phyloP scores from a whole-genome alignment of 2,797 vertebrate genomes.

The Rousettus madagascariensis region DNA sequence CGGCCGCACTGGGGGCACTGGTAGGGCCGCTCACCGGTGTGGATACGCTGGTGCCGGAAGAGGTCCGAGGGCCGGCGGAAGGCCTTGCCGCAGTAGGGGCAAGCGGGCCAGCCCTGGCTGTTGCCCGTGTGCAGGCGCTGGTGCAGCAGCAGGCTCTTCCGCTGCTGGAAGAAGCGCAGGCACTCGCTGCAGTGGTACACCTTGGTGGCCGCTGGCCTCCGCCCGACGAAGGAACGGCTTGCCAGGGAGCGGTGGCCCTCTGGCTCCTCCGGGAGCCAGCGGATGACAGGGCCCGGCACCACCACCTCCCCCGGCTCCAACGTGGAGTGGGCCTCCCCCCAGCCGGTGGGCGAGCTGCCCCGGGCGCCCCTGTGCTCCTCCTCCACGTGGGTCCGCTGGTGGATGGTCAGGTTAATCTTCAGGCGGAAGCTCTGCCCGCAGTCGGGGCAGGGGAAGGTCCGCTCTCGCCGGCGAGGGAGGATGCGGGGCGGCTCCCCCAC shows the following conservation, averaged over 20 bases:
- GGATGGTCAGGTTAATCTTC: constrained; percentile 78
- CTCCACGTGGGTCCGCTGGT: constrained; percentile 75
- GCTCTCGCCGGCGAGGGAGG: constrained; percentile 30
- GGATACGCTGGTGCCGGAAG: constrained; percentile 91
- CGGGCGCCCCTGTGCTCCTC: not conserved
- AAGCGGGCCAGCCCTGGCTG: constrained; percentile 87
- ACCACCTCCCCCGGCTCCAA: constrained; percentile 70
- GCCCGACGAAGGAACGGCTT: not conserved
- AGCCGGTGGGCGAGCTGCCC: not conserved
- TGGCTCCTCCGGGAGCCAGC: constrained; percentile 34
- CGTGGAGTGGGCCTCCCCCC: not conserved
- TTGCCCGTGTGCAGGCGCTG: constrained; percentile 86
- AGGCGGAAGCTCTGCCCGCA: constrained; percentile 80
- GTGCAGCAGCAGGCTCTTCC: constrained; percentile 89
- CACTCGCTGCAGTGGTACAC: constrained; percentile 77
- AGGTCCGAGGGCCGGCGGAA: constrained; percentile 90
- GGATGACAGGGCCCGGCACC: constrained; percentile 51
- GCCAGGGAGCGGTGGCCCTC: not conserved
- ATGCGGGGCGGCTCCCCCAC: not conserved
- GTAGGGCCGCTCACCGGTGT: constrained; percentile 92
- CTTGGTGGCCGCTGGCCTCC: not conserved
- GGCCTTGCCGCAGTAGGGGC: constrained; percentile 90
- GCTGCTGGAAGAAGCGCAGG: constrained; percentile 86
- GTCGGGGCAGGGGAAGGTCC: constrained; percentile 60
- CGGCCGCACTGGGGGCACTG: constrained; percentile 91